Evolutionary conservation across 2,113 vertebrate genomes (phyloP), one percentile per base, ranked within the genome.

Genomic region (Pionites leucogaster): DNA sequence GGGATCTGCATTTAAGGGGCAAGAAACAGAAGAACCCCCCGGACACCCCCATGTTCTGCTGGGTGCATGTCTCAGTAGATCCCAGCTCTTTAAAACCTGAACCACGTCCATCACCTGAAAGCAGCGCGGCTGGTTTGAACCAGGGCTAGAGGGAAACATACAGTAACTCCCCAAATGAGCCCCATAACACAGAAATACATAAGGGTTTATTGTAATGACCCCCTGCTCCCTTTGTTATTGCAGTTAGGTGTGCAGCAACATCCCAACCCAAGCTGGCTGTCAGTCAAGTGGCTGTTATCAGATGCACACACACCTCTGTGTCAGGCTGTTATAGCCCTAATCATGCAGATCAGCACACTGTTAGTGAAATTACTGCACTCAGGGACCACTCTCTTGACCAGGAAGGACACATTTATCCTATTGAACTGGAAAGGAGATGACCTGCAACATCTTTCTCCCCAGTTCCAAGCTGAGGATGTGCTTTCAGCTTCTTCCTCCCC

Each of bases 1-100:
- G n/a, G 0, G 1, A 86, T 31, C 50, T 28, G 49, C 72, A 41
- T n/a, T 79, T 47, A 62, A 49, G 42, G 67, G 75, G 44, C 41
- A 82, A 87, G 72, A 82, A 90, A 37, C 1, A 29, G 81, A 53
- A 93, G 79, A 91, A 71, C 35, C 57, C 76, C 53, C 75, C 11
- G 25, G 52, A 70, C 5, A 7, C 69, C 28, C 47, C 50, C 42
- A 10, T 27, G 27, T 62, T 27, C 80, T 44, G 53, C 71, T 19
- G 3, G 29, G 50, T 2, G 0, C 5, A 2, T 11, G 52, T 59
- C 42, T 31, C 65, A 49, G 27, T 35, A 55, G 75, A 75, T 72
- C 59, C 88, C 62, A 62, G 55, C 88, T 92, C 60, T 86, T 95
- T 97, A 86, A 95, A 96, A 93, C 28, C 80, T 41, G 69, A 81